phyloP scores from a whole-genome alignment of 2,888 invertebrate species.

The Amphipyra tragopoginis region DNA sequence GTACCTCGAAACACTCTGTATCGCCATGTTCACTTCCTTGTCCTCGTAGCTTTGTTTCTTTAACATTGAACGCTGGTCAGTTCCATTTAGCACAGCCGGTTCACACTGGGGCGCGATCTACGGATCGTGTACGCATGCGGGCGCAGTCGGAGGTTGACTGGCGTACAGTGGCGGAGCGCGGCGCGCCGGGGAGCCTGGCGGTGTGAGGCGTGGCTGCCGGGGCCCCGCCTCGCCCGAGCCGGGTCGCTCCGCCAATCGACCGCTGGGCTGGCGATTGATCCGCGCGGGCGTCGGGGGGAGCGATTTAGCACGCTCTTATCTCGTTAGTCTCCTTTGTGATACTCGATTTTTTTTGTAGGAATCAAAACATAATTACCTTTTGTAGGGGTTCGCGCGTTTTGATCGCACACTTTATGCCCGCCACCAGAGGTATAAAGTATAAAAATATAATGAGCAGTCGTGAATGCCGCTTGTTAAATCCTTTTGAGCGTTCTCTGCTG shows the following conservation, averaged over 20 bases:
- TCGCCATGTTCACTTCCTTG: conserved; percentile 92
- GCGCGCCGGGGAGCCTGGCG: conserved; percentile 72
- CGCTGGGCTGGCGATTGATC: conserved; percentile 84
- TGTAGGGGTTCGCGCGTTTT: conserved; percentile 89
- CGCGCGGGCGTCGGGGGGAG: conserved; percentile 83
- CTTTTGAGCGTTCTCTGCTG: conserved; percentile 83
- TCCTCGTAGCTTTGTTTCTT: conserved; percentile 90
- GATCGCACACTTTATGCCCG: conserved; percentile 88
- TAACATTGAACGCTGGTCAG: conserved; percentile 90
- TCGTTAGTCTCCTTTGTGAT: conserved; percentile 90
- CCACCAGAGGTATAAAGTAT: conserved; percentile 86
- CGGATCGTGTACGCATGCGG: conserved; percentile 88
- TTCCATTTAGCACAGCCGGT: conserved; percentile 86
- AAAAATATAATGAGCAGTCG: conserved; percentile 89
- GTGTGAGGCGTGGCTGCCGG: conserved; percentile 59
- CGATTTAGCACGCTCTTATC: conserved; percentile 90
- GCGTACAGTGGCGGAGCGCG: conserved; percentile 71
- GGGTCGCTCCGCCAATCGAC: conserved; percentile 86
- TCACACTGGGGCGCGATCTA: conserved; percentile 78
- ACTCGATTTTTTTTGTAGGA: conserved; percentile 88
- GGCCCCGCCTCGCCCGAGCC: conserved; percentile 58
- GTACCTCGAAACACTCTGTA: conserved; percentile 92
- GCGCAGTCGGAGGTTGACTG: conserved; percentile 88
- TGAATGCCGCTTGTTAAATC: conserved; percentile 89
- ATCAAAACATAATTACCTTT: conserved; percentile 90